Evolutionary conservation across 2,797 vertebrate genomes (phyloP), one percentile per base, ranked within the genome.

Genomic region (Micrastur ruficollis): DNA sequence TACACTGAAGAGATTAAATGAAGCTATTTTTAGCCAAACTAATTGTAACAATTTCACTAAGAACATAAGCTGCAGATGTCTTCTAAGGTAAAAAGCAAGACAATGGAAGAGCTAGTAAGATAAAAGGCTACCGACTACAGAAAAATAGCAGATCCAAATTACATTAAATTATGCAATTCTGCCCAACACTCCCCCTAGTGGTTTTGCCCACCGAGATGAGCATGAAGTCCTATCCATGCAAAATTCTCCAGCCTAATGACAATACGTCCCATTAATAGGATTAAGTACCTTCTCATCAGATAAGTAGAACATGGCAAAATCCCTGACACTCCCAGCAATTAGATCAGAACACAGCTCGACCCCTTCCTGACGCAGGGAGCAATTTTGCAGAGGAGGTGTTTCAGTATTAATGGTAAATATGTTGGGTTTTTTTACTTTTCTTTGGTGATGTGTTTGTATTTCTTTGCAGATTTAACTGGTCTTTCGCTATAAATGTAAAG

Each of bases 281-380:
- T 98, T 98, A 98, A 97, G 86, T 92, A 90, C 94, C 96, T 97
- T 96, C 98, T 98, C 97, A 98, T 97, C 97, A 97, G 97, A 97
- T 98, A 97, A 97, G 90, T 53, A 96, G 96, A 95, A 96, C 93
- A 97, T 94, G 73, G 83, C 89, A 97, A 98, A 98, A 97, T 98
- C 97, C 95, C 88, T 90, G 95, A 81, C 97, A 90, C 81, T 29
- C 90, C 81, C 81, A 81, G 95, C 86, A 97, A 96, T 93, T 93
- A 97, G 95, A 94, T 86, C 93, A 98, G 96, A 97, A 93, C 86
- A 83, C 96, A 96, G 93, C 38, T 91, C 26, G 89, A 75, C 25
- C 93, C 81, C 52, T 97, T 98, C 79, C 80, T 92, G 97, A 93
- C 70, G 32, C 92, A 7, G 79, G 74, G 70, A 93, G 71, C 73